These are phyloP conservation scores for Zoroaster sp. DNA, from an alignment of 53 echinoderm and acorn worm genomes.

Conservation along the genomic window DNA sequence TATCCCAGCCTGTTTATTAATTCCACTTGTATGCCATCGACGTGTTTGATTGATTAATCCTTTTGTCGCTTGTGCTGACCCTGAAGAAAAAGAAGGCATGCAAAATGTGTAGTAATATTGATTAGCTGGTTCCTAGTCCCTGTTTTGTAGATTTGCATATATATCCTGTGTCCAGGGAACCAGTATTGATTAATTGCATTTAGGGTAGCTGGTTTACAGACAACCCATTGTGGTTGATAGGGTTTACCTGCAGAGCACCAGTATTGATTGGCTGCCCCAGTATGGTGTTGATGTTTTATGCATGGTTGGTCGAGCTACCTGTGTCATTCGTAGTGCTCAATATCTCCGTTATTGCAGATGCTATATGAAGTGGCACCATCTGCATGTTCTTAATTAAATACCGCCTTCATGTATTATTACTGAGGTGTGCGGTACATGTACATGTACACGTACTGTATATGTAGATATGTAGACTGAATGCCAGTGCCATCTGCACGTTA, in stretches of 20 bases:
- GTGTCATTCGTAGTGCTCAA: not conserved
- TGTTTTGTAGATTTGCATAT: not conserved
- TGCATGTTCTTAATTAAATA: not conserved
- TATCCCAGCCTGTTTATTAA: not conserved
- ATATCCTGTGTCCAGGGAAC: not conserved
- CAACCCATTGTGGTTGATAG: not conserved
- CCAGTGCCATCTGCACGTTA: conserved; percentile 26
- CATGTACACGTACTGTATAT: not conserved
- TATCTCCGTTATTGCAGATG: not conserved
- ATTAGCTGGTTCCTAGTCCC: not conserved
- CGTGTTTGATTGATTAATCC: conserved; percentile 28
- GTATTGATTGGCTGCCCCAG: not conserved
- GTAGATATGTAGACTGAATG: not conserved
- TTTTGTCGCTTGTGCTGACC: not conserved
- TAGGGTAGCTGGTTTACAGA: not conserved
- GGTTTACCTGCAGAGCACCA: not conserved
- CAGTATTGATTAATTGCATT: conserved; percentile 29
- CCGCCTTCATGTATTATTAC: not conserved
- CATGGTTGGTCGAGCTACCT: not conserved
- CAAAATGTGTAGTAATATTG: not conserved
- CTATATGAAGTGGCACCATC: not conserved
- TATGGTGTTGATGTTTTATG: not conserved
- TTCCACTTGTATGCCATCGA: too few species aligned
- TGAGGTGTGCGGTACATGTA: not conserved
- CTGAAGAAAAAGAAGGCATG: not conserved